These are phyloP conservation scores for Podabrus alpinus DNA, from an alignment of 2,888 invertebrate species.

Conservation along the genomic window DNA sequence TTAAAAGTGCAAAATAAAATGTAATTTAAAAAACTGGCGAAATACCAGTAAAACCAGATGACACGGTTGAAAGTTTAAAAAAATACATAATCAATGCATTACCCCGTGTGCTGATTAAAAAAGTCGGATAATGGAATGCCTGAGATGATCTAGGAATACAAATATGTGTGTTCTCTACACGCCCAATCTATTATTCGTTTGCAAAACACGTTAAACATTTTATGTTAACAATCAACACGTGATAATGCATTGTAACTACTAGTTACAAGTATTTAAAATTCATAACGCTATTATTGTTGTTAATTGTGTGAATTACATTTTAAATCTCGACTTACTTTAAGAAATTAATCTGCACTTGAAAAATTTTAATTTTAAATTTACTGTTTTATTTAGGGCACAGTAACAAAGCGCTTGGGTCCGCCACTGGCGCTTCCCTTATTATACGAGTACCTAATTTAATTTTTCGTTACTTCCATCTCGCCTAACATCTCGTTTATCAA, in stretches of 20 bases:
- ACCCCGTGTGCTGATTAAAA: background rate
- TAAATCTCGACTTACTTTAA: background rate
- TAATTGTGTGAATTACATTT: background rate
- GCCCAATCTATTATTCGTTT: slow-evolving; percentile 33
- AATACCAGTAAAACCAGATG: background rate
- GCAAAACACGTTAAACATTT: slow-evolving; percentile 35
- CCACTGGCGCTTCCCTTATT: background rate
- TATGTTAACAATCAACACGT: slow-evolving; percentile 36
- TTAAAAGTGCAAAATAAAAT: background rate
- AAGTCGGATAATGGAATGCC: background rate
- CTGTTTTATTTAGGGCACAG: background rate
- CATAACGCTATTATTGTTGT: background rate
- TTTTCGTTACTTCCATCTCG: background rate
- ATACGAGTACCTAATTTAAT: background rate
- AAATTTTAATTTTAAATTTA: background rate
- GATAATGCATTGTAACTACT: slow-evolving; percentile 30
- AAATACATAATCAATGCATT: background rate
- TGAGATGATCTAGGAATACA: slow-evolving; percentile 13
- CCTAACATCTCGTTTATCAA: background rate
- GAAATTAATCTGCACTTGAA: background rate
- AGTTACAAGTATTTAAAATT: slow-evolving; percentile 29
- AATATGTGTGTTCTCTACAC: slow-evolving; percentile 24
- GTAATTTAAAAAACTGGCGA: background rate
- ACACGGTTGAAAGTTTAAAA: background rate
- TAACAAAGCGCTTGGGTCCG: background rate